A percentile compares a stretch with the other conserved stretches of the same genome.
phyloP scores from a whole-genome alignment of 2,888 invertebrate species.

The Sericinus montela region DNA sequence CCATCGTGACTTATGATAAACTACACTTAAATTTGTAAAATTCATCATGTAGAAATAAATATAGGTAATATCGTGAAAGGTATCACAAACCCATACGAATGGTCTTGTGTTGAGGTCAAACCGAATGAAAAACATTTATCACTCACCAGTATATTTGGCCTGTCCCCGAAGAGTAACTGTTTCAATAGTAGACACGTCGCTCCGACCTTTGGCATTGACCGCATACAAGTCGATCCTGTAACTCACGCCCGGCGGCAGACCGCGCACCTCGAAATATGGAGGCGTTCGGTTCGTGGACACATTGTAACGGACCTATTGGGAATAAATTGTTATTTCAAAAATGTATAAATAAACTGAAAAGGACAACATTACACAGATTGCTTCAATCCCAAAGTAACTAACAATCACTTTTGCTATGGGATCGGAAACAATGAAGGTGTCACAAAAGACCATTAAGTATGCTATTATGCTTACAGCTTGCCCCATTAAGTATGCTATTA shows the following conservation, averaged over 20 bases:
- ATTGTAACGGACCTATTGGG: conserved; percentile 78
- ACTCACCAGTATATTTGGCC: conserved; percentile 90
- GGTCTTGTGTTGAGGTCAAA: neutral
- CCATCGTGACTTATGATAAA: no score
- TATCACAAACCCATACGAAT: neutral
- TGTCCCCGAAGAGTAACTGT: conserved; percentile 92
- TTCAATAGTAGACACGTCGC: conserved; percentile 90
- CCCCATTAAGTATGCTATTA: no score
- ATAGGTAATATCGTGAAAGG: neutral
- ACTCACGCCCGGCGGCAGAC: conserved; percentile 85
- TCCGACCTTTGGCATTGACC: conserved; percentile 91
- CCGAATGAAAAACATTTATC: neutral
- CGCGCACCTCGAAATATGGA: conserved; percentile 83
- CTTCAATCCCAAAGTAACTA: no score
- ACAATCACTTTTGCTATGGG: no score
- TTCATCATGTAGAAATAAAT: no score
- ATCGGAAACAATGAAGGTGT: no score
- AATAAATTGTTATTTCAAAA: conserved; percentile 14
- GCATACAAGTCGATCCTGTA: conserved; percentile 91
- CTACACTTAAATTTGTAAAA: no score
- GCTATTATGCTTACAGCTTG: no score
- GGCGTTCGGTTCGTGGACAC: conserved; percentile 82
- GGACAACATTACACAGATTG: no score
- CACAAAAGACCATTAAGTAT: no score
- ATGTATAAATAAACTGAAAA: no score